These are phyloP conservation scores for Elaphurus davidianus DNA, from an alignment of 2,113 vertebrate species.

Conservation along the genomic window DNA sequence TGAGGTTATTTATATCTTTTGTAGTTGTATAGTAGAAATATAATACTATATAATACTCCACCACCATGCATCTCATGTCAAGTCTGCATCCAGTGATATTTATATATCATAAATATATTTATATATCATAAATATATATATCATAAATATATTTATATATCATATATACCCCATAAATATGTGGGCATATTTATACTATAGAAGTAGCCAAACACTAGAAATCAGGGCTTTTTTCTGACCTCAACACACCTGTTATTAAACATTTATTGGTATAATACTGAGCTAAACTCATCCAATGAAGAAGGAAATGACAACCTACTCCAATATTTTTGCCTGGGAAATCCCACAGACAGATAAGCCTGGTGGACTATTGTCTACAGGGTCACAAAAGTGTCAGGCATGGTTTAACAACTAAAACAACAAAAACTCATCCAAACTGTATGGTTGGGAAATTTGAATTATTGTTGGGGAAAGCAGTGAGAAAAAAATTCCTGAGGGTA, in stretches of 20 bases:
- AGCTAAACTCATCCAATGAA: background rate
- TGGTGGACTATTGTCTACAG: background rate
- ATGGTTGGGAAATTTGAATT: background rate
- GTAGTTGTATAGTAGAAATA: background rate
- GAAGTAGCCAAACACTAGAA: background rate
- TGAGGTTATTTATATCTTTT: background rate
- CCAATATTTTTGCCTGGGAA: background rate
- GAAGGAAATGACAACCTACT: background rate
- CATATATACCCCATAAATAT: too few relatives aligned
- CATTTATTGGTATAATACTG: background rate
- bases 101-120: too few relatives aligned
- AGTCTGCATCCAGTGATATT: background rate
- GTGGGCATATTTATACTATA: background rate
- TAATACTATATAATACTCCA: background rate
- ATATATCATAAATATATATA: too few relatives aligned
- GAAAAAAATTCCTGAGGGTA: background rate
- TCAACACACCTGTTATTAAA: background rate
- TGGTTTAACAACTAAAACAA: background rate
- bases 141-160: too few relatives aligned
- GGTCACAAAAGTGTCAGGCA: background rate
- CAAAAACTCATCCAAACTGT: background rate
- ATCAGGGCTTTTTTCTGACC: background rate
- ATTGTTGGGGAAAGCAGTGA: background rate
- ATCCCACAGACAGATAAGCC: background rate
- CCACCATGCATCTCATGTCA: background rate